Evolutionary conservation across 2,113 vertebrate species (phyloP).

Genomic region (Cervus canadensis): DNA sequence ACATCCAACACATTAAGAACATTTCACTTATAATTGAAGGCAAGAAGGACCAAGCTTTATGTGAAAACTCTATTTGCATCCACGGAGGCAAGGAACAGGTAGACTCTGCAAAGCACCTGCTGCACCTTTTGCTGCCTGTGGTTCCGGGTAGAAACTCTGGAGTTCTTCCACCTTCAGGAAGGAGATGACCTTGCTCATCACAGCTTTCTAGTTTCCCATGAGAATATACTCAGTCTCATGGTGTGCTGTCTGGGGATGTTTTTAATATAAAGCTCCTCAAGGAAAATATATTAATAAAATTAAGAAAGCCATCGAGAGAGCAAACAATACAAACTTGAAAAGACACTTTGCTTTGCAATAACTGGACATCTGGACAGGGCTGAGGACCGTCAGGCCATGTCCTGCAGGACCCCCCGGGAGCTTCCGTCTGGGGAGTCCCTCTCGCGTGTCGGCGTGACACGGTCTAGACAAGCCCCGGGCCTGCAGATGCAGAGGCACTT

Average conservation of each 20-base stretch:
- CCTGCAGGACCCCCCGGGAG: not conserved
- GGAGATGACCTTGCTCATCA: fast-evolving
- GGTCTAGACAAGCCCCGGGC: not conserved
- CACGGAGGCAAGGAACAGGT: fast-evolving
- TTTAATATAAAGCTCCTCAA: not conserved
- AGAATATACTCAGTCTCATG: not conserved
- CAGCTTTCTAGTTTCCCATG: not conserved
- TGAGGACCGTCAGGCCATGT: not conserved
- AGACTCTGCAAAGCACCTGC: fast-evolving
- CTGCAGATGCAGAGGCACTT: constrained; percentile 83
- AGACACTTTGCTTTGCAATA: not conserved
- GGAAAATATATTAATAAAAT: not conserved
- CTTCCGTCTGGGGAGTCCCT: too few species aligned
- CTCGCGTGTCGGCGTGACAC: fast-evolving
- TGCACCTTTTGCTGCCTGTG: fast-evolving
- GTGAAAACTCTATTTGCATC: not conserved
- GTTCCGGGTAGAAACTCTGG: not conserved
- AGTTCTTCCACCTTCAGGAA: not conserved
- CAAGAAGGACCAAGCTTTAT: not conserved
- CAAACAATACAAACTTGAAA: too few species aligned
- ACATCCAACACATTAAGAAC: not conserved
- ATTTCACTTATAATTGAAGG: not conserved
- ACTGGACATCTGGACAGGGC: not conserved
- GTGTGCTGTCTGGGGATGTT: not conserved
- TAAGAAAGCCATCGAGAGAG: not conserved